These are phyloP conservation scores for Wiebesia pumilae DNA, from an alignment of 1,140 invertebrate species.

Conservation along the genomic window DNA sequence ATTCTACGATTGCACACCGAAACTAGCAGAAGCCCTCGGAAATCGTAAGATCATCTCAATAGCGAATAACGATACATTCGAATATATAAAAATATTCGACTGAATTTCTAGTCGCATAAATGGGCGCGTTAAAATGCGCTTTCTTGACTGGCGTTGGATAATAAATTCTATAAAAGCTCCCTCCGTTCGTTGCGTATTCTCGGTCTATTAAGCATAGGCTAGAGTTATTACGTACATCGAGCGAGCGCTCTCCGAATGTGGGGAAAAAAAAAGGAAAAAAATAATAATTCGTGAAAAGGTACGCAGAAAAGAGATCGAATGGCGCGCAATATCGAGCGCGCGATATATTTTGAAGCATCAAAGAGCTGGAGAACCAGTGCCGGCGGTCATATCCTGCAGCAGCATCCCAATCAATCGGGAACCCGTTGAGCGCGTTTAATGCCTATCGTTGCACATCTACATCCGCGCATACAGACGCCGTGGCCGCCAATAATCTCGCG, in stretches of 20 bases:
- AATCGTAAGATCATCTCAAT: too few relatives aligned
- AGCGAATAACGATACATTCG: too few relatives aligned
- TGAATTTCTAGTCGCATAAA: too few relatives aligned
- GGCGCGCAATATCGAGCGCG: not conserved
- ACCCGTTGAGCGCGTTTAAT: not conserved
- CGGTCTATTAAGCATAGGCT: too few relatives aligned
- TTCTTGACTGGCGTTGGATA: too few relatives aligned
- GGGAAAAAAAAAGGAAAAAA: too few relatives aligned
- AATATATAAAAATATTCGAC: too few relatives aligned
- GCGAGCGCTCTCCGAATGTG: not conserved
- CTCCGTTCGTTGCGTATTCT: too few relatives aligned
- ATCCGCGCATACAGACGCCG: not conserved
- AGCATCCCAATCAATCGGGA: slow-evolving; percentile 14
- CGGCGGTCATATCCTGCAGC: not conserved
- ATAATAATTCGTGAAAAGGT: not conserved
- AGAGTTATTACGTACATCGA: too few relatives aligned
- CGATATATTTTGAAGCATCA: not conserved
- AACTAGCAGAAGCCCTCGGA: too few relatives aligned
- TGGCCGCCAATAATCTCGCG: slow-evolving; percentile 15
- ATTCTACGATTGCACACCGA: not conserved
- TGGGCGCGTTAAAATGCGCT: too few relatives aligned
- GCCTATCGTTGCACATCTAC: not conserved
- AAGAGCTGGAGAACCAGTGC: not conserved
- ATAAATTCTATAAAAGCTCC: too few relatives aligned
- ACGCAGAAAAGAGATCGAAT: not conserved